phyloP scores from a whole-genome alignment of 1,140 invertebrate genomes.

The Batillaria attramentaria region DNA sequence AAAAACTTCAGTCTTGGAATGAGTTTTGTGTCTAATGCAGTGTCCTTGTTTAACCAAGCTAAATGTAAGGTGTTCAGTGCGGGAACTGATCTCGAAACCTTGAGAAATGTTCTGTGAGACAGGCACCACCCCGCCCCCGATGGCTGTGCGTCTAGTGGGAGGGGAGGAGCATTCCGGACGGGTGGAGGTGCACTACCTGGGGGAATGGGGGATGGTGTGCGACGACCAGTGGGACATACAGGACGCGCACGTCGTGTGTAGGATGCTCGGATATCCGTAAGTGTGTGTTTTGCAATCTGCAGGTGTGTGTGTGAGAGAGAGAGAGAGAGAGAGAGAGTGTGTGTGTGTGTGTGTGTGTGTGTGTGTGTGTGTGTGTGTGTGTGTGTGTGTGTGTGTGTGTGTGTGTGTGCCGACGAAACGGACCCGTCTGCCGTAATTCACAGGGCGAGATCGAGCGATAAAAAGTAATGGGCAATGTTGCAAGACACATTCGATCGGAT shows the following conservation, averaged over 20 bases:
- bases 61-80: too few species aligned
- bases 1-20: too few species aligned
- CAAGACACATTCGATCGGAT: too few species aligned
- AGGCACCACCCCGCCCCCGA: neutral
- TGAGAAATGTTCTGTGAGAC: too few species aligned
- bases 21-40: too few species aligned
- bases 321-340: too few species aligned
- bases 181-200: conserved; percentile 52
- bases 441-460: neutral
- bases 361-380: neutral
- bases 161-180: conserved; percentile 50
- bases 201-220: conserved; percentile 55
- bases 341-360: neutral
- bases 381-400: neutral
- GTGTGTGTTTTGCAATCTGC: neutral
- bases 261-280: conserved; percentile 58
- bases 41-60: too few species aligned
- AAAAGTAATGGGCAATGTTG: too few species aligned
- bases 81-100: too few species aligned
- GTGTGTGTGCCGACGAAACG: neutral
- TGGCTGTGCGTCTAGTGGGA: conserved; percentile 37
- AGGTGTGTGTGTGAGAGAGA: too few species aligned
- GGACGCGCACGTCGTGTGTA: conserved; percentile 58
- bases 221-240: conserved; percentile 53
- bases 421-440: neutral